These are phyloP conservation scores for Petrolisthes manimaculis DNA, from an alignment of 2,888 invertebrate genomes.

Conservation along the genomic window DNA sequence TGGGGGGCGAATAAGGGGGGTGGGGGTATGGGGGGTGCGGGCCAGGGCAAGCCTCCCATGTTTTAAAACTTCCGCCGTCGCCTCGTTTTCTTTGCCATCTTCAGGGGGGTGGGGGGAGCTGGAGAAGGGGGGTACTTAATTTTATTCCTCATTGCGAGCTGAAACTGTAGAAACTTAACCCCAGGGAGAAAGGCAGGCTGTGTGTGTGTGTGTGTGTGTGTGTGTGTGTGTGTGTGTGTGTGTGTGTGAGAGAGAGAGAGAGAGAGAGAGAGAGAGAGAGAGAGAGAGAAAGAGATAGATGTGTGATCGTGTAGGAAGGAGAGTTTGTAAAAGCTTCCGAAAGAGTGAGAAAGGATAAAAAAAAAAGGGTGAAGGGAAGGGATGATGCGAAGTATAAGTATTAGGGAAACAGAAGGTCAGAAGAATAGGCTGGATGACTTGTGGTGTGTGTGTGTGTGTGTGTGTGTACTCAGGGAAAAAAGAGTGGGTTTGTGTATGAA, in stretches of 20 bases:
- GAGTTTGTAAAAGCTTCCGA: too few relatives aligned
- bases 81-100: slow-evolving; percentile 13
- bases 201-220: slow-evolving; percentile 1
- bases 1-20: slow-evolving; percentile 14
- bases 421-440: too few relatives aligned
- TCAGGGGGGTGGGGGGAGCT: neutral
- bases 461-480: neutral
- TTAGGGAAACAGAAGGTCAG: too few relatives aligned
- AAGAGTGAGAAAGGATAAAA: too few relatives aligned
- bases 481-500: neutral
- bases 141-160: slow-evolving; percentile 18
- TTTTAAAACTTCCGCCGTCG: slow-evolving; percentile 54
- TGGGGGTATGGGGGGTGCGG: too few relatives aligned
- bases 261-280: neutral
- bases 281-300: too few relatives aligned
- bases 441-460: neutral
- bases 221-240: slow-evolving; percentile 1
- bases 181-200: neutral
- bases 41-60: slow-evolving; percentile 17
- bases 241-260: neutral
- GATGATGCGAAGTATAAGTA: too few relatives aligned
- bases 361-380: too few relatives aligned
- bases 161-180: slow-evolving; percentile 2
- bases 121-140: neutral
- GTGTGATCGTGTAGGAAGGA: too few relatives aligned